Base-by-base conservation (phyloP, 2,888 invertebrate species). In the Pandemis heparana region DNA sequence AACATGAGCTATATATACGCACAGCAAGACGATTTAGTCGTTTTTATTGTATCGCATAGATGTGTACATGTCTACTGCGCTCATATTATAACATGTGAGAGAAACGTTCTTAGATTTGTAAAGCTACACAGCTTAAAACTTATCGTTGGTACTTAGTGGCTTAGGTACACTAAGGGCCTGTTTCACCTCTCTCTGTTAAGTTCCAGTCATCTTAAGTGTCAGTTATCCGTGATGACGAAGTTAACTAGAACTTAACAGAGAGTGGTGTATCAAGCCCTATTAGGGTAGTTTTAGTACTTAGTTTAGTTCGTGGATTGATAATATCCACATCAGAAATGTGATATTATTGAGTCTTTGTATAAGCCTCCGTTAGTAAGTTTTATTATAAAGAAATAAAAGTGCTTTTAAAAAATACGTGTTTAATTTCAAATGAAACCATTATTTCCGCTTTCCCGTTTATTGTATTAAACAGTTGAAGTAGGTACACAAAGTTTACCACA, bases 311-410 rank as follows among this genome's bases (percentile, higher is more conserved):
- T 93, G 93, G 94, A 92, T 93, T 90, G 77, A 94, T 95, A 96
- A 96, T 96, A 96, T 96, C 96, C 96, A 95, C 96, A 96, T 96
- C 89, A 96, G 95, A 96, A 95, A 96, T 96, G 96, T 96, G 96
- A 96, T 96, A 96, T 96, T 96, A 95, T 95, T 94, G 93, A 94
- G 94, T 95, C 94, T 94, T 94, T 91, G 90, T 94, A 93, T 92
- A 91, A 92, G 91, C 85, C 82, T 90, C 86, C 80, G 80, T 89
- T 92, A 92, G 89, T 83, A 85, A 85, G 80, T 82, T 88, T 87
- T 87, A 87, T 81, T 86, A 87, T 81, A 80, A 87, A 85, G 84
- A 87, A 87, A 86, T 74, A 77, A 86, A 90, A 86, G 79, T 86
- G 89, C 89, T 88, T 88, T 91, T 73, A 23, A 64, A 73, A 32